Base-by-base conservation (phyloP, 2,888 invertebrate species). In the Xanthia togata region DNA sequence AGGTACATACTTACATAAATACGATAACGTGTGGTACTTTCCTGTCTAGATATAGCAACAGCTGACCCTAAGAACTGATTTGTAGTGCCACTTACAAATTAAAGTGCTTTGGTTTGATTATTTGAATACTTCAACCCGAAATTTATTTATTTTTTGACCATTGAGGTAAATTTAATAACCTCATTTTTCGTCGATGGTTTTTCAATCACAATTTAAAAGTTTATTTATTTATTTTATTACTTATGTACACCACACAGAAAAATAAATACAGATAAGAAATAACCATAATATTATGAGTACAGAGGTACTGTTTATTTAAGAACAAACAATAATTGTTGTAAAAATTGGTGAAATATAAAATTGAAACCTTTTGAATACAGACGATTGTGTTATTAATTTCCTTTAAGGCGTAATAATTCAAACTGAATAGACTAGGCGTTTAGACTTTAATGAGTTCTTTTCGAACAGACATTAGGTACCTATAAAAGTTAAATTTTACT, bases 401-500 rank as follows among this genome's bases (percentile, higher is more conserved):
- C 11, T 53, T 53, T n/a, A 53, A n/a, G 0, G 53, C 11, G 4
- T 11, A 53, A n/a, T 12, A 12, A n/a, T 55, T n/a, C n/a, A 9
- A 59, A 59, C 26, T 26, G 26, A 57, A 57, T 9, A 17, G 26
- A 23, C 11, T 17, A 17, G 17, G 17, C 0, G 11, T 20, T 41
- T 26, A 11, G 20, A 23, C 14, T 23, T 47, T 31, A 47, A 47
- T 67, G 23, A 47, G 23, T 47, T 23, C 2, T 47, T 31, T 47
- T 65, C 12, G 23, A 23, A 47, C 23, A 31, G 12, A 67, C 1
- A 31, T 50, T 31, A 23, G 14, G 20, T 67, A n/a, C n/a, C n/a
- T n/a, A 47, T 9, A 65, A 47, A 55, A 69, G 3, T 73, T 1
- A 23, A 17, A 26, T 0, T 23, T 35, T 20, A 70, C 93, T 93